Conservation (phyloP, 2,888 invertebrate species). For the Lysandra coridon region DNA sequence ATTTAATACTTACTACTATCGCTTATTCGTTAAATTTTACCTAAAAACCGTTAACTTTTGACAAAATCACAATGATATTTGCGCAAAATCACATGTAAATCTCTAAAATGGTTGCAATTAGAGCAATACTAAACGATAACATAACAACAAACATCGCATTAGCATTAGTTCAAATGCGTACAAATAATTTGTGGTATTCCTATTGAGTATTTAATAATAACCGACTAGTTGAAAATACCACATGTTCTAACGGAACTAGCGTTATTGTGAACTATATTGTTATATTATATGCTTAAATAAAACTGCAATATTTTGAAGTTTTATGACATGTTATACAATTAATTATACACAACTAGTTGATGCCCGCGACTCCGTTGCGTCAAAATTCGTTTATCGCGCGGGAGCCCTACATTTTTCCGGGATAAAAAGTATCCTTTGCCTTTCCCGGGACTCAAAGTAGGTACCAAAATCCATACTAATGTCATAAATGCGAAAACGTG, state of each 20-base stretch:
- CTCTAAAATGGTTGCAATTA: conserved; percentile 19
- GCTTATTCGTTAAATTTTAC: neutral
- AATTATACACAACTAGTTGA: too few relatives aligned
- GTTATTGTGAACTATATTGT: conserved; percentile 33
- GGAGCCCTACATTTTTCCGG: too few relatives aligned
- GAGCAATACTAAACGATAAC: neutral
- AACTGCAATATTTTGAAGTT: conserved; percentile 6
- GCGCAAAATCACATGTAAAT: neutral
- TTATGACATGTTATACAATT: neutral
- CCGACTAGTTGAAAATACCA: conserved; percentile 34
- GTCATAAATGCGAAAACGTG: too few relatives aligned
- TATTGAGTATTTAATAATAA: conserved; percentile 36
- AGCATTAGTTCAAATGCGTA: conserved; percentile 7
- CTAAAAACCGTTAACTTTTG: neutral
- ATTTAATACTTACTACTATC: neutral
- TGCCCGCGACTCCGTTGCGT: too few relatives aligned
- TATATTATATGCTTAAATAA: conserved; percentile 33
- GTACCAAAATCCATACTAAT: too few relatives aligned
- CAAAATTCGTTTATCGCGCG: too few relatives aligned
- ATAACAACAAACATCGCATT: conserved; percentile 16
- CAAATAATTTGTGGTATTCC: conserved; percentile 29
- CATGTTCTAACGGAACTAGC: conserved; percentile 33
- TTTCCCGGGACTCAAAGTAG: too few relatives aligned
- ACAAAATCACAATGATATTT: neutral
- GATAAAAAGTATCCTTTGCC: neutral